Evolutionary conservation across 2,888 invertebrate genomes (phyloP), one percentile per base, ranked within the genome.

Genomic region (Nephrocerus scutellatus): DNA sequence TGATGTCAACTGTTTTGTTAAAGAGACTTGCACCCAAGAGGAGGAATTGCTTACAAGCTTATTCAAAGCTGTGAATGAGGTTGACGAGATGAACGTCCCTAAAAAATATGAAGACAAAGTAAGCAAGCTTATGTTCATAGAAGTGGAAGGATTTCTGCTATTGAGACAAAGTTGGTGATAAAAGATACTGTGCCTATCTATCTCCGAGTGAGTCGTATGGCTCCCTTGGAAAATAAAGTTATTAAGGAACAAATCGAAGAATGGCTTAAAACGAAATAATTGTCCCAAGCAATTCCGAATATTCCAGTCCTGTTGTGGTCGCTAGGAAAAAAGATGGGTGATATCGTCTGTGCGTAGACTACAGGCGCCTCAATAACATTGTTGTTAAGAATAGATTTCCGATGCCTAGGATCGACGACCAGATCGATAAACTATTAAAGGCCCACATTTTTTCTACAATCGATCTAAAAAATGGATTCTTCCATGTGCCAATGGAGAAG

Each of bases 211-310:
- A 12, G 13, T 20, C 19, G 13, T n/a, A 7, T 14, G 14, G 5
- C 13, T 14, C 18, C 18, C 6, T 7, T n/a, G 30, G 23, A 33
- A 23, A 33, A 10, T n/a, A 24, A 33, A 24, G 12, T 33, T 24
- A 25, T 30, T 19, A n/a, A 15, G 6, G 24, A 33, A 25, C 25
- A 38, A 20, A 21, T 38, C 4, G 26, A 38, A 12, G 5, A 23
- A 19, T 38, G 31, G 38, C 25, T 38, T 31, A 31, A 32, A 20
- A 38, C 5, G 38, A 14, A 5, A 26, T 32, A 4, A 38, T 38
- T 20, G 30, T 20, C 16, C 25, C 23, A 26, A 36, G 21, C 15
- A 36, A 18, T 29, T 18, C 31, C 16, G 38, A 39, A 16, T 33
- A 19, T 26, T 26, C 33, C 4, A 39, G 39, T 32, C 22, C 22